A percentile compares a stretch with the other conserved stretches of the same genome.
These are phyloP conservation scores for Cremastobaeus sp. DNA, from an alignment of 2,888 invertebrate species.

Conservation along the genomic window DNA sequence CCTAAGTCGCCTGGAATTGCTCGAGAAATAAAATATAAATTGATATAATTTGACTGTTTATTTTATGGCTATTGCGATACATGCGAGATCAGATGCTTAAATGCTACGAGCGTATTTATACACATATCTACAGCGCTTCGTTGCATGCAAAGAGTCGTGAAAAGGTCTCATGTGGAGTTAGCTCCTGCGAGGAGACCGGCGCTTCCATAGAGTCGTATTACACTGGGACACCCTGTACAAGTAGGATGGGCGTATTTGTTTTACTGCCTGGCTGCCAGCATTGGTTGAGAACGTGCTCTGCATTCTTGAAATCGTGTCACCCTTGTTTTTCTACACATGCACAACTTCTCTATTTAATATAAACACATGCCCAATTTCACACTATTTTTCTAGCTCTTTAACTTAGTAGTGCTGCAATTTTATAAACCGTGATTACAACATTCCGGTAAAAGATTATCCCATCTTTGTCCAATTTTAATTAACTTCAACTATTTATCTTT, in stretches of 20 bases:
- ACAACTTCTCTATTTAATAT: slow-evolving; percentile 51
- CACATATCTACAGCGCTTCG: slow-evolving; percentile 41
- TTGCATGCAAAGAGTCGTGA: slow-evolving; percentile 60
- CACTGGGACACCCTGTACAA: slow-evolving; percentile 71
- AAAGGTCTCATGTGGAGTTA: slow-evolving; percentile 66
- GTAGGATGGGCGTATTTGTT: slow-evolving; percentile 77
- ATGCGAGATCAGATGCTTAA: slow-evolving; percentile 54
- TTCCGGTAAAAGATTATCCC: no score
- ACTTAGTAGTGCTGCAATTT: no score
- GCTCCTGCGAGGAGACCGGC: slow-evolving; percentile 67
- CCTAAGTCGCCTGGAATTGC: not conserved
- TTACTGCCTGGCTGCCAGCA: slow-evolving; percentile 77
- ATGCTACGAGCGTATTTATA: slow-evolving; percentile 59
- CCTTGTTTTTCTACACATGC: slow-evolving; percentile 72
- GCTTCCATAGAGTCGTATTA: slow-evolving; percentile 60
- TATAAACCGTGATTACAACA: no score
- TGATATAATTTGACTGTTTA: slow-evolving; percentile 50
- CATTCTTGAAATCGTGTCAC: slow-evolving; percentile 77
- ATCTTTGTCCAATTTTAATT: no score
- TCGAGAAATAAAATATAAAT: slow-evolving; percentile 36
- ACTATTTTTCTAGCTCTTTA: not conserved
- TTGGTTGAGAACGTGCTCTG: slow-evolving; percentile 78
- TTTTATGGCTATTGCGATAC: slow-evolving; percentile 28
- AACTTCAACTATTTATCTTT: no score
- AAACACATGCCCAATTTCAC: slow-evolving; percentile 49